A percentile compares a stretch with the other conserved stretches of the same genome.
Conservation (phyloP, 2,888 invertebrate species). For the Drosophila testacea region DNA sequence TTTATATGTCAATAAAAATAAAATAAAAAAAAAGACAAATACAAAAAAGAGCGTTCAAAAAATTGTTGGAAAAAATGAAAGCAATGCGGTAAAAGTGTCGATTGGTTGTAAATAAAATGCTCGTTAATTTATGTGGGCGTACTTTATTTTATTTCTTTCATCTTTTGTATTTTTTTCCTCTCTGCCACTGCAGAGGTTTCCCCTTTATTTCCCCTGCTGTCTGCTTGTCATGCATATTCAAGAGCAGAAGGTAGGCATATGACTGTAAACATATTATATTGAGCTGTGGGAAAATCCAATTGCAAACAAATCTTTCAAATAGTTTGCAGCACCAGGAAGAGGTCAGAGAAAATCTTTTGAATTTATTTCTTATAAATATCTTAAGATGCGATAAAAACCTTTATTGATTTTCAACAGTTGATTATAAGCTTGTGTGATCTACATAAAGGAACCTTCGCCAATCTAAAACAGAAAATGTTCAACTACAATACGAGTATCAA, state of each 20-base stretch:
- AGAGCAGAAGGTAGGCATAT: not conserved
- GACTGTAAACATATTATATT: conserved; percentile 8
- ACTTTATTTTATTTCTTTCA: conserved; percentile 35
- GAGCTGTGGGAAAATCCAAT: conserved; percentile 31
- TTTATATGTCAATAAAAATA: conserved; percentile 60
- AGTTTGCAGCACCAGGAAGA: not conserved
- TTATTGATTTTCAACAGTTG: too few species aligned
- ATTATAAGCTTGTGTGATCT: too few species aligned
- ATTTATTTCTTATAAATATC: too few species aligned
- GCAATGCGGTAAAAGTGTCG: conserved; percentile 57
- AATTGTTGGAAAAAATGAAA: conserved; percentile 12
- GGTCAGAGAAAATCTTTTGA: not conserved
- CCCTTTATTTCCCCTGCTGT: not conserved
- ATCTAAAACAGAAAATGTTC: too few species aligned
- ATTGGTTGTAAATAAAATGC: conserved; percentile 62
- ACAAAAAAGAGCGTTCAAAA: conserved; percentile 10
- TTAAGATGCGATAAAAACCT: too few species aligned
- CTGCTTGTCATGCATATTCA: conserved; percentile 23
- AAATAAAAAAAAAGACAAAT: conserved; percentile 22
- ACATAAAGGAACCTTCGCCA: too few species aligned
- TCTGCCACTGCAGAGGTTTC: not conserved
- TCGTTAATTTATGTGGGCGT: conserved; percentile 68
- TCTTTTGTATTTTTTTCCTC: conserved; percentile 1
- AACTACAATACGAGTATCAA: too few species aligned
- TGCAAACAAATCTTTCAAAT: not conserved